phyloP scores from a whole-genome alignment of 1,140 invertebrate genomes.

The Neodiprion pinetum region DNA sequence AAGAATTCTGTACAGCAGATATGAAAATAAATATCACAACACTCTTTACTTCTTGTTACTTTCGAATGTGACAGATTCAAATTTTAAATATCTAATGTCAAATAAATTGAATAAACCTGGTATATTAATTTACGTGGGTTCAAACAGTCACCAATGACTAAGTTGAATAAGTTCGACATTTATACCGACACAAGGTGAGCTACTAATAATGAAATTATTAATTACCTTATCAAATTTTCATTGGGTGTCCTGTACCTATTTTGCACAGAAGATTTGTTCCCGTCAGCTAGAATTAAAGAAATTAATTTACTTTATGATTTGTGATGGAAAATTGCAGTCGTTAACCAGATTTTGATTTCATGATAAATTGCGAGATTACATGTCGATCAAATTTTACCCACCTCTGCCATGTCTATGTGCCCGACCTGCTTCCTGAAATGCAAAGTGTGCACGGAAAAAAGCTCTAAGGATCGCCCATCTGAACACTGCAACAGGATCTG shows the following conservation, averaged over 20 bases:
- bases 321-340: slow-evolving; percentile 7
- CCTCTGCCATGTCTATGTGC: slow-evolving; percentile 72
- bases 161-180: neutral
- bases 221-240: slow-evolving; percentile 74
- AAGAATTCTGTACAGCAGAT: neutral
- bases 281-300: slow-evolving; percentile 60
- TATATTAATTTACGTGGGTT: neutral
- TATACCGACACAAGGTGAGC: slow-evolving; percentile 1
- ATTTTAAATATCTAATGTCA: neutral
- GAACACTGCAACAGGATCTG: slow-evolving; percentile 94
- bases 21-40: neutral
- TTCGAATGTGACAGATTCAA: neutral
- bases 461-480: slow-evolving; percentile 93
- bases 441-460: slow-evolving; percentile 91
- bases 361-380: slow-evolving; percentile 28
- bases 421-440: slow-evolving; percentile 86
- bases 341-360: slow-evolving; percentile 14
- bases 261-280: slow-evolving; percentile 64
- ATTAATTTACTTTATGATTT: slow-evolving; percentile 12
- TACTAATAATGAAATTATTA: slow-evolving; percentile 18
- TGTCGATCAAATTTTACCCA: slow-evolving; percentile 36
- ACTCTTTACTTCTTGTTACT: no score
- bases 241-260: slow-evolving; percentile 74
- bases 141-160: neutral
- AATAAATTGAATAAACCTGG: neutral